phyloP scores from a whole-genome alignment of 2,888 invertebrate genomes.

The Agrotis ipsilon region DNA sequence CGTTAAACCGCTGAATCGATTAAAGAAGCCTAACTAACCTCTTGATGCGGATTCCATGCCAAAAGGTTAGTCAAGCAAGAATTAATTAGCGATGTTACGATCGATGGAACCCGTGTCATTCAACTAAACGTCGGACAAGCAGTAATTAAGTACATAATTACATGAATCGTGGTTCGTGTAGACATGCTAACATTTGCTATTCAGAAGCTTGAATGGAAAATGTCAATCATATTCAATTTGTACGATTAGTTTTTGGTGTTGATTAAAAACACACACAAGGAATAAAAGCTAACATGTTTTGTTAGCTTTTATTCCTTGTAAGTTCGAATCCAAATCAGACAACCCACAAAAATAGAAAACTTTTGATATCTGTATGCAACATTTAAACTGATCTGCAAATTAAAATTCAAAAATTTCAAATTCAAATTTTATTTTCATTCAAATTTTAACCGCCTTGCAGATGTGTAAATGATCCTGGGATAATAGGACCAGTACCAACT shows the following conservation, averaged over 20 bases:
- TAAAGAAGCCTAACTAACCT: conserved; percentile 35
- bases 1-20: conserved; percentile 39
- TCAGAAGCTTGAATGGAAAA: conserved; percentile 19
- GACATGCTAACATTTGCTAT: conserved; percentile 6
- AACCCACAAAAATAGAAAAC: not conserved
- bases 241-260: not conserved
- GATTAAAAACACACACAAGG: too few species aligned
- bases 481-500: too few species aligned
- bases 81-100: conserved; percentile 49
- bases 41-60: conserved; percentile 34
- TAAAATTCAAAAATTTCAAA: not conserved
- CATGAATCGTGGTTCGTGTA: not conserved
- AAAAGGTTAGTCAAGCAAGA: conserved; percentile 43
- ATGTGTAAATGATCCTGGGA: too few species aligned
- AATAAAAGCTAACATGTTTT: too few species aligned
- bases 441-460: conserved; percentile 29
- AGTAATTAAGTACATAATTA: conserved; percentile 6
- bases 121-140: conserved; percentile 10
- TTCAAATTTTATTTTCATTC: conserved; percentile 16
- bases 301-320: too few species aligned
- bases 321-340: not conserved
- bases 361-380: not conserved
- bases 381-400: not conserved
- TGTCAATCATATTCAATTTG: conserved; percentile 7
- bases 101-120: conserved; percentile 37